Evolutionary conservation across 2,113 vertebrate species (phyloP), one percentile per base, ranked within the genome.

Genomic region (Gracilinanus agilis): DNA sequence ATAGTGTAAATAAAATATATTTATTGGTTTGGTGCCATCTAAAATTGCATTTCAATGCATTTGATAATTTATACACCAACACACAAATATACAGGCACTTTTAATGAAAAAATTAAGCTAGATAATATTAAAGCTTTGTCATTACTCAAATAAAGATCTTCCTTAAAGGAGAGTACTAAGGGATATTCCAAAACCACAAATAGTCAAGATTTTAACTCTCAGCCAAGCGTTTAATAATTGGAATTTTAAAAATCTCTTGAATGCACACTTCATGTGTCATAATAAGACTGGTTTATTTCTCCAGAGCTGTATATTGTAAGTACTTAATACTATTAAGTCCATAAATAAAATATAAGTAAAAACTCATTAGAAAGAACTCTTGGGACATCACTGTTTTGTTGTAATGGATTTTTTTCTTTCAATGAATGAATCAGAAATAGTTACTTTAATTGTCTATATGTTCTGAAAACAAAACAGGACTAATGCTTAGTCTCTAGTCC

Each of bases 311-410:
- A 49, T 53, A 90, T 27, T 90, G 27, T 53, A 90, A 53, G 49
- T 53, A 53, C 49, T 53, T 90, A 90, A 90, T 25, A 53, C 89
- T 53, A 29, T 53, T 21, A 90, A 90, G 89, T 53, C 89, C 25
- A 90, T 90, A 90, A 90, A 90, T 90, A 44, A 90, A 90, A 90
- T 90, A 90, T 83, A 83, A 83, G n/a, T 83, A 83, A 83, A 83
- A 83, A 83, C 67, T 83, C 67, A 40, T 83, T 83, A 40, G 1
- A 40, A 83, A 40, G 34, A 83, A 23, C 67, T 83, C n/a, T 40
- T 83, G 67, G 67, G 67, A 83, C 67, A 23, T 83, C 67, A 83
- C 40, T 83, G n/a, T 40, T 83, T 40, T 83, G 67, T 83, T 83
- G 19, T 83, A 40, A 83, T 83, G 67, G 67, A 40, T 83, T 21